These are phyloP conservation scores for Ophion ventricosus DNA, from an alignment of 2,888 invertebrate species.

Conservation along the genomic window DNA sequence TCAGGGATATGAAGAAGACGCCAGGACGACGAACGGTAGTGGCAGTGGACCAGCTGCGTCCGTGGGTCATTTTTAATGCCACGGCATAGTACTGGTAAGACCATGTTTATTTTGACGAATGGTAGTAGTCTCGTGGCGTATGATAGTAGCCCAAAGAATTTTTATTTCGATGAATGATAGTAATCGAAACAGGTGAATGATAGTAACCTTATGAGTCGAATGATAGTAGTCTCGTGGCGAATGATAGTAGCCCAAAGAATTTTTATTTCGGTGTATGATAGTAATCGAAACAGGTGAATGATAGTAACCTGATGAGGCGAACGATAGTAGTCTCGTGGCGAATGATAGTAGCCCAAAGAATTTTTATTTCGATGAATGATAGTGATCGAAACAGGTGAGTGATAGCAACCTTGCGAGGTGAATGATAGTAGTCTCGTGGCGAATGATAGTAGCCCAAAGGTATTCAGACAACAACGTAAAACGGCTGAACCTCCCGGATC, in stretches of 20 bases:
- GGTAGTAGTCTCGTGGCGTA: constrained; percentile 11
- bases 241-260: too few relatives aligned
- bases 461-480: constrained; percentile 10
- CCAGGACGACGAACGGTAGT: constrained; percentile 62
- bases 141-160: constrained; percentile 3
- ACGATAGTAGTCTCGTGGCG: too few relatives aligned
- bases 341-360: constrained; percentile 21
- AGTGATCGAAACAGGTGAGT: constrained; percentile 7
- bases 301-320: too few relatives aligned
- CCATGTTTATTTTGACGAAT: neutral
- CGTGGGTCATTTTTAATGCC: constrained; percentile 47
- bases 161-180: constrained; percentile 8
- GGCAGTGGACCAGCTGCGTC: constrained; percentile 62
- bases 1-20: constrained; percentile 67
- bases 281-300: too few relatives aligned
- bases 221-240: too few relatives aligned
- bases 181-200: constrained; percentile 6
- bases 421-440: constrained; percentile 26
- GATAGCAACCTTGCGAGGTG: constrained; percentile 20
- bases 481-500: constrained; percentile 3
- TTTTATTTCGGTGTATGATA: too few relatives aligned
- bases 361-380: too few relatives aligned
- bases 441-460: too few relatives aligned
- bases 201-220: too few relatives aligned
- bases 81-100: constrained; percentile 29